Evolutionary conservation across 2,113 vertebrate species (phyloP).

Genomic region (Stercorarius parasiticus): DNA sequence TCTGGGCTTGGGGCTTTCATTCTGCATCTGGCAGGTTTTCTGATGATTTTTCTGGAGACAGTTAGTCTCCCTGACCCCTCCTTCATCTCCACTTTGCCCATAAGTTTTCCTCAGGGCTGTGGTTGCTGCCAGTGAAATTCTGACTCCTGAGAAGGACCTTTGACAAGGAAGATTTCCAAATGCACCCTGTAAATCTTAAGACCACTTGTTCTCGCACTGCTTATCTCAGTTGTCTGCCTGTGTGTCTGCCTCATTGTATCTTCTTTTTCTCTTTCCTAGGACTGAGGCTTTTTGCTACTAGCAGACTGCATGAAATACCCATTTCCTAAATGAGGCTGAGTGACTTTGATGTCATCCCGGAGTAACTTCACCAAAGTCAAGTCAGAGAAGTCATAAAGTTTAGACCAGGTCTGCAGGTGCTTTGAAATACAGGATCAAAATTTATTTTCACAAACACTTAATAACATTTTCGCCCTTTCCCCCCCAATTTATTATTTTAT

Average conservation of each 20-base stretch:
- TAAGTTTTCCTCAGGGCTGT: background rate
- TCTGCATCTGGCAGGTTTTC: background rate
- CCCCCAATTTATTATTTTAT: rapidly evolving
- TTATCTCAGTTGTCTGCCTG: background rate
- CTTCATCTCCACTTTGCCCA: background rate
- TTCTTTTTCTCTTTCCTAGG: background rate
- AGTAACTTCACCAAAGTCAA: background rate
- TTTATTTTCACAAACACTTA: background rate
- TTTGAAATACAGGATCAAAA: background rate
- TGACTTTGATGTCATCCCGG: background rate
- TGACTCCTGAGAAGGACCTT: background rate
- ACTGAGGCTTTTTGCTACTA: background rate
- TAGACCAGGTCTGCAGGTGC: background rate
- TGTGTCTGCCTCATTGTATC: background rate
- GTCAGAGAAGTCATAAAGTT: background rate
- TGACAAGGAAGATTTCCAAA: background rate
- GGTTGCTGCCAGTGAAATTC: background rate
- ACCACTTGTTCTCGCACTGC: background rate
- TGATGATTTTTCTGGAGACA: background rate
- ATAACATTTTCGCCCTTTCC: background rate
- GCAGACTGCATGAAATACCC: background rate
- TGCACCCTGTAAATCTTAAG: background rate
- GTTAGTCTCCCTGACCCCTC: background rate
- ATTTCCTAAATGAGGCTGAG: background rate
- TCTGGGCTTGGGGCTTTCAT: background rate